A percentile compares a stretch with the other conserved stretches of the same genome.
Evolutionary conservation across 2,888 invertebrate genomes (phyloP).

Genomic region (Catocala fraxini): DNA sequence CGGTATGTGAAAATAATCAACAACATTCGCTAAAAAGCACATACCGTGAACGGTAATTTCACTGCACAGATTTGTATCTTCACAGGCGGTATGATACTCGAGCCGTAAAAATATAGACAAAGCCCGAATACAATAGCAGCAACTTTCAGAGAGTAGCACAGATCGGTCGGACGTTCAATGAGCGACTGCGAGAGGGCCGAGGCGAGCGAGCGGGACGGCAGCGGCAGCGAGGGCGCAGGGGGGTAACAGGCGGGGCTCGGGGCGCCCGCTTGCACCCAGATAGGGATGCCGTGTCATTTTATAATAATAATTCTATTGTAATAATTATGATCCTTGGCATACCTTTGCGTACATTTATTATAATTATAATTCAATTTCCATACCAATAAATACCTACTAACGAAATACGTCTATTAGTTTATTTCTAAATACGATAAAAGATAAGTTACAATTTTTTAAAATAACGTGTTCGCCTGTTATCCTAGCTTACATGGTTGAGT

Average conservation of each 20-base stretch:
- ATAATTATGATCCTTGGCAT: constrained; percentile 2
- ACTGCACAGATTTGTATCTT: constrained; percentile 79
- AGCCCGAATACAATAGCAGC: constrained; percentile 75
- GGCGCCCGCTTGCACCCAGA: constrained; percentile 44
- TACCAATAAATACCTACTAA: no score
- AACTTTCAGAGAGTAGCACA: constrained; percentile 71
- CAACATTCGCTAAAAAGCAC: constrained; percentile 76
- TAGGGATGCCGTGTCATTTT: constrained; percentile 59
- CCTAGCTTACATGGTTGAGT: no score
- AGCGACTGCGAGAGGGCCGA: constrained; percentile 73
- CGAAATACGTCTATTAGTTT: no score
- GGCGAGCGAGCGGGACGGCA: constrained; percentile 60
- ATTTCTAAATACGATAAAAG: no score
- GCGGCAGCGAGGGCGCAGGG: constrained; percentile 57
- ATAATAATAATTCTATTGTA: constrained; percentile 36
- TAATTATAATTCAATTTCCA: no score
- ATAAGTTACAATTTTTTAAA: no score
- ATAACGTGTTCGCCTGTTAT: no score
- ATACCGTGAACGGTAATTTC: constrained; percentile 84
- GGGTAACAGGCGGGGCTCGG: constrained; percentile 41
- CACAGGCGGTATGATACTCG: constrained; percentile 69
- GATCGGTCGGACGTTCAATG: constrained; percentile 76
- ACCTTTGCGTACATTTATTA: not conserved
- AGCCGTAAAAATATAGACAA: constrained; percentile 76
- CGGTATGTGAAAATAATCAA: constrained; percentile 77